These are phyloP conservation scores for Ichneumoninae sp. DNA, from an alignment of 2,888 invertebrate species.

Conservation along the genomic window DNA sequence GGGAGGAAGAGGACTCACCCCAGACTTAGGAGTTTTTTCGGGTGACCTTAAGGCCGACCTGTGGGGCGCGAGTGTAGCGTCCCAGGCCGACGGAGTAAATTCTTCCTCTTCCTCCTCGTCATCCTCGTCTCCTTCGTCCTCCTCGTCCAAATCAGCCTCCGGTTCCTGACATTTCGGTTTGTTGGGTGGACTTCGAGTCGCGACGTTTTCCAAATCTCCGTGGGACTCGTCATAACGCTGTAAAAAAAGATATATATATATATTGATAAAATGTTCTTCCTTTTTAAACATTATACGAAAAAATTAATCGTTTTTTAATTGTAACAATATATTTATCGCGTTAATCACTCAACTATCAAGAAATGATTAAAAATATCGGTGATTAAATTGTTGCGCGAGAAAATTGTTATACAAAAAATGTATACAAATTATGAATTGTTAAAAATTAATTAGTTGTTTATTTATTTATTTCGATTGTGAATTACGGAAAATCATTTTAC, in stretches of 20 bases:
- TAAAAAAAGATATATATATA: conserved; percentile 1
- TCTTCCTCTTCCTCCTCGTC: conserved; percentile 89
- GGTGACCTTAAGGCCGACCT: conserved; percentile 90
- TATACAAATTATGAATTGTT: not conserved
- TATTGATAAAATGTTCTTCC: not conserved
- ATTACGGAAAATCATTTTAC: not conserved
- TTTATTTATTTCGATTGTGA: not conserved
- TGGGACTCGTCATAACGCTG: conserved; percentile 77
- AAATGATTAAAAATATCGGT: not conserved
- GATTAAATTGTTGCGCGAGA: not conserved
- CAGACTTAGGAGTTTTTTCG: conserved; percentile 84
- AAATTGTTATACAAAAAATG: not conserved
- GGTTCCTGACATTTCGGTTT: conserved; percentile 61
- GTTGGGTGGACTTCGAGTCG: conserved; percentile 55
- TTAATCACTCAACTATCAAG: not conserved
- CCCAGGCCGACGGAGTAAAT: conserved; percentile 93
- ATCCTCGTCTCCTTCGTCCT: conserved; percentile 85
- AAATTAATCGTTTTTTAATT: not conserved
- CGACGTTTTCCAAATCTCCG: conserved; percentile 68
- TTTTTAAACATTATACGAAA: conserved; percentile 32
- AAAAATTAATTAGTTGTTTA: not conserved
- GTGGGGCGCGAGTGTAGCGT: conserved; percentile 90
- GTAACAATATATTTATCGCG: not conserved
- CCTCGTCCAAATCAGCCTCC: conserved; percentile 70
- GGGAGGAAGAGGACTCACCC: conserved; percentile 76